phyloP scores from a whole-genome alignment of 2,888 invertebrate species.

The Chaetoderma sp. region DNA sequence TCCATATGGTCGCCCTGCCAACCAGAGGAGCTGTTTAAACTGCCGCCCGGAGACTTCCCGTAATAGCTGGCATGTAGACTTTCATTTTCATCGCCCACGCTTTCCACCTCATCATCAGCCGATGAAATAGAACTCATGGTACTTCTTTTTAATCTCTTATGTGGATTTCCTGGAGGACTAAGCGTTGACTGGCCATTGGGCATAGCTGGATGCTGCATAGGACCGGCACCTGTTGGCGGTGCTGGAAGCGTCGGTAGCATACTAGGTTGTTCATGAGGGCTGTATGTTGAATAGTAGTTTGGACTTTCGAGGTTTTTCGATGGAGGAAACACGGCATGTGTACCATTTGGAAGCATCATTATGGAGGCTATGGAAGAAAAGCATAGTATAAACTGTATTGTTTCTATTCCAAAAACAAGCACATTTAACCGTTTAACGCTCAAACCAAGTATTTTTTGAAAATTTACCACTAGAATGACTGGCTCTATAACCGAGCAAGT shows the following conservation, averaged over 20 bases:
- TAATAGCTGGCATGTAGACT: constrained; percentile 71
- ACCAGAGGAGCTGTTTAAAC: constrained; percentile 65
- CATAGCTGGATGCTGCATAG: constrained; percentile 47
- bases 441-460: too few relatives aligned
- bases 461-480: too few relatives aligned
- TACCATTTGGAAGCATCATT: constrained; percentile 82
- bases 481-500: too few relatives aligned
- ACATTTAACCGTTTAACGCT: not conserved
- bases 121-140: constrained; percentile 71
- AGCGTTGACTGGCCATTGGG: constrained; percentile 65
- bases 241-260: constrained; percentile 41
- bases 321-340: constrained; percentile 74
- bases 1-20: constrained; percentile 72
- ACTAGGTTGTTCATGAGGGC: constrained; percentile 74
- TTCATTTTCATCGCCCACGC: constrained; percentile 69
- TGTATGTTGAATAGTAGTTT: constrained; percentile 85
- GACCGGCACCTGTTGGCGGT: too few relatives aligned
- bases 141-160: constrained; percentile 72
- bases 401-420: not conserved
- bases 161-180: constrained; percentile 69
- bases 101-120: constrained; percentile 73
- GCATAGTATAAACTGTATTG: constrained; percentile 1
- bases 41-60: constrained; percentile 70
- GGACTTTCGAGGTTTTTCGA: constrained; percentile 86
- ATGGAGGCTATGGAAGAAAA: constrained; percentile 85